Conservation (phyloP, 64 coral and sea anemone species). For the Porites australiensis region DNA sequence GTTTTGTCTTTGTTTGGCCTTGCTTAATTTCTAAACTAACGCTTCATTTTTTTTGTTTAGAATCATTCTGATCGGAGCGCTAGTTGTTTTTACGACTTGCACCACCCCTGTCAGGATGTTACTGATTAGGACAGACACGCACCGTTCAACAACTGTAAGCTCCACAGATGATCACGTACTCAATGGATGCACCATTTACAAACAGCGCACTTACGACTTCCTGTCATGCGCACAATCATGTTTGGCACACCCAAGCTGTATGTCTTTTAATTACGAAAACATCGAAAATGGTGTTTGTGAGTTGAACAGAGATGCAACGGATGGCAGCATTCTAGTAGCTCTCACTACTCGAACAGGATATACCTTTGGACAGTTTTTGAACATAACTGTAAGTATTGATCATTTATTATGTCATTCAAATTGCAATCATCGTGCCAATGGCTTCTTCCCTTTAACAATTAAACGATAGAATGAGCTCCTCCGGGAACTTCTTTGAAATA, state of each 20-base stretch:
- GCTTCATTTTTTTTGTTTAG: not conserved
- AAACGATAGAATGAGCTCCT: no score
- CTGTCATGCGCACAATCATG: slow-evolving; percentile 68
- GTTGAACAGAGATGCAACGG: not conserved
- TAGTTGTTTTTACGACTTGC: not conserved
- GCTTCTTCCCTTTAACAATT: no score
- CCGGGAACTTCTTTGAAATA: no score
- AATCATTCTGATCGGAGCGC: not conserved
- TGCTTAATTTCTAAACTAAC: no score
- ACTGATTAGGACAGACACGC: not conserved
- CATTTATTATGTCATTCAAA: not conserved
- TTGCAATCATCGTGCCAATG: not conserved
- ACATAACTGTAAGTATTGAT: slow-evolving; percentile 43
- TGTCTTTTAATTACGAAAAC: slow-evolving; percentile 53
- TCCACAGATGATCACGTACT: not conserved
- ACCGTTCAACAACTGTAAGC: slow-evolving; percentile 17
- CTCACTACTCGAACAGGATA: not conserved
- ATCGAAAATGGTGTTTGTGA: slow-evolving; percentile 50
- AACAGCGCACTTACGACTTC: slow-evolving; percentile 26
- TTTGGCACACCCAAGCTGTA: slow-evolving; percentile 1
- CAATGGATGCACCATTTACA: not conserved
- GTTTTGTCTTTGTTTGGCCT: not conserved
- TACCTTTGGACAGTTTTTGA: slow-evolving; percentile 1
- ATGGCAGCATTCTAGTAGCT: not conserved
- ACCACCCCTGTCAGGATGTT: not conserved